A percentile compares a stretch with the other conserved stretches of the same genome.
Evolutionary conservation across 2,888 invertebrate genomes (phyloP).

Genomic region (Polylopha cassiicola): DNA sequence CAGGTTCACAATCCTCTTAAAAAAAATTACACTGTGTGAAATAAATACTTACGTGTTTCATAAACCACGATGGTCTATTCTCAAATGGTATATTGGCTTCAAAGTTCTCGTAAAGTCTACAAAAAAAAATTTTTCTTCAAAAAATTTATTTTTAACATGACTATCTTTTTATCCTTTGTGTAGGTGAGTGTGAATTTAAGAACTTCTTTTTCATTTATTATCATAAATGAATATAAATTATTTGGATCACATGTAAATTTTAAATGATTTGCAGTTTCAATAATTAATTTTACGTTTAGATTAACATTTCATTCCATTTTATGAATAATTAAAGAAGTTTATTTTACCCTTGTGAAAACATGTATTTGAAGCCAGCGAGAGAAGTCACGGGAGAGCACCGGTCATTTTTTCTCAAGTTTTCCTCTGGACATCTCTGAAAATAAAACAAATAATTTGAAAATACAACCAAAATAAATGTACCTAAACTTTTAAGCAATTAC

Average conservation of each 20-base stretch:
- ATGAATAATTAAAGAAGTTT: background rate
- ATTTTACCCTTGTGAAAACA: constrained; percentile 60
- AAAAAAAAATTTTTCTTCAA: constrained; percentile 27
- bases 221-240: no score
- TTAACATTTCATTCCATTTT: no score
- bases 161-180: no score
- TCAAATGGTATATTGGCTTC: constrained; percentile 44
- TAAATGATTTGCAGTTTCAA: no score
- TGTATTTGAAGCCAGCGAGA: constrained; percentile 46
- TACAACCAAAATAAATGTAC: background rate
- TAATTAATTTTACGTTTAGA: no score
- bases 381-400: constrained; percentile 48
- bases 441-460: constrained; percentile 1
- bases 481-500: no score
- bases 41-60: constrained; percentile 50
- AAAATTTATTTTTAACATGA: no score
- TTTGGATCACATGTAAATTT: no score
- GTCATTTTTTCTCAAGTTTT: constrained; percentile 39
- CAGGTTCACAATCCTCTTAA: no score
- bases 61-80: constrained; percentile 51
- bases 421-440: constrained; percentile 54
- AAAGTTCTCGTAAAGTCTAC: constrained; percentile 51
- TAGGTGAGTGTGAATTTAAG: no score
- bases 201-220: no score
- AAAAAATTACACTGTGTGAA: no score